These are phyloP conservation scores for Euthynnus affinis DNA, from an alignment of 2,797 vertebrate species.

Conservation along the genomic window DNA sequence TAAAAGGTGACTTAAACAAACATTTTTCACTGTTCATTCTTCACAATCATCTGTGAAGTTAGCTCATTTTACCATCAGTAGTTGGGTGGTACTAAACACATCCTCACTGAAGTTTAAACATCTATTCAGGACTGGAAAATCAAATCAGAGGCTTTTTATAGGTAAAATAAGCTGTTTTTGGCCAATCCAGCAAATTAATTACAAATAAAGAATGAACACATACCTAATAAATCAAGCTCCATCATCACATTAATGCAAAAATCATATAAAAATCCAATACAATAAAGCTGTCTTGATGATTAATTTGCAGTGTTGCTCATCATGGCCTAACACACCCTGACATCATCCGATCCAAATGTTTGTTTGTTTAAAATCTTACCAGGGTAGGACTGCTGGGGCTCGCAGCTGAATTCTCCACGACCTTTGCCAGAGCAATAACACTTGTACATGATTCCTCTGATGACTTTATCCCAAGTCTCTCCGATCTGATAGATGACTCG, in stretches of 20 bases:
- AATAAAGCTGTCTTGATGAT: too few species aligned
- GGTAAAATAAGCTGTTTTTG: neutral
- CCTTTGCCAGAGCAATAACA: slow-evolving; percentile 98
- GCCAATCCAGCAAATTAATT: neutral
- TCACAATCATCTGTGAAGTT: slow-evolving; percentile 23
- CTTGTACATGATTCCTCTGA: slow-evolving; percentile 92
- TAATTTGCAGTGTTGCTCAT: neutral
- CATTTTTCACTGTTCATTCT: slow-evolving; percentile 22
- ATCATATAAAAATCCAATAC: neutral
- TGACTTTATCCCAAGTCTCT: slow-evolving; percentile 94
- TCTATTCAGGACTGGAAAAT: neutral
- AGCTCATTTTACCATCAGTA: neutral
- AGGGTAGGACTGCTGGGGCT: slow-evolving; percentile 91
- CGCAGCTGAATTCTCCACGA: slow-evolving; percentile 95
- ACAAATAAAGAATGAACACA: neutral
- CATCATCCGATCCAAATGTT: neutral
- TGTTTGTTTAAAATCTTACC: slow-evolving; percentile 83
- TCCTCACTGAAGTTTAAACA: neutral
- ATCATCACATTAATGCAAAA: neutral
- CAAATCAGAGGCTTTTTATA: neutral
- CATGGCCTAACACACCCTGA: neutral
- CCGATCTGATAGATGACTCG: slow-evolving; percentile 95
- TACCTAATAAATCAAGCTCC: neutral
- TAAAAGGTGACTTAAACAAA: slow-evolving; percentile 60
- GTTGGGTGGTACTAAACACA: neutral